Percentiles rank a stretch among this genome's conserved stretches.
phyloP scores from a whole-genome alignment of 2,797 vertebrate species.

The Sardinella longiceps region DNA sequence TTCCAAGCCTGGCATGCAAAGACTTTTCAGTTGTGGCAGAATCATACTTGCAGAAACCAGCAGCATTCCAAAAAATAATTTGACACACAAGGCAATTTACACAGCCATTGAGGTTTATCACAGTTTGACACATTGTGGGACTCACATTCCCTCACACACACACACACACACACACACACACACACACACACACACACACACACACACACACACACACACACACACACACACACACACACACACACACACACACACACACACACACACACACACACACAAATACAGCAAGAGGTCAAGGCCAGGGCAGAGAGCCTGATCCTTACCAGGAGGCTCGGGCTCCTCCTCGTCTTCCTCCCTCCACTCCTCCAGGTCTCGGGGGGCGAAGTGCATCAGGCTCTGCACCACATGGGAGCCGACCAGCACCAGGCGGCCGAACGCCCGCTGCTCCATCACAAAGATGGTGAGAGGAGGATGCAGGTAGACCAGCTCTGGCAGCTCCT shows the following conservation, averaged over 20 bases:
- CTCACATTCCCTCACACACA: neutral
- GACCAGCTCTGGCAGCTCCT: conserved; percentile 90
- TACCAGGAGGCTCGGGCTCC: conserved; percentile 58
- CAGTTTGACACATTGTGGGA: neutral
- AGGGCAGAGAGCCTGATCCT: conserved; percentile 31
- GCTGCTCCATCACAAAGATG: conserved; percentile 87
- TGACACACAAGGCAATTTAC: neutral
- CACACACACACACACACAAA: neutral
- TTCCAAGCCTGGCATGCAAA: neutral
- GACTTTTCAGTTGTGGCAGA: neutral
- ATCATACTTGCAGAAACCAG: neutral
- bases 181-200: neutral
- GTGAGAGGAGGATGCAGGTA: conserved; percentile 93
- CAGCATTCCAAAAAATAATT: neutral
- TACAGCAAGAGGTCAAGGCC: neutral
- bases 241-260: too few relatives aligned
- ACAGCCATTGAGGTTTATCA: neutral
- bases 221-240: too few relatives aligned
- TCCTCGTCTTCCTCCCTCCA: conserved; percentile 76
- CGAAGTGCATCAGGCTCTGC: conserved; percentile 84
- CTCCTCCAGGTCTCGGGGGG: conserved; percentile 72
- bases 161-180: neutral
- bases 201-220: too few relatives aligned
- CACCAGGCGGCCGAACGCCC: conserved; percentile 85
- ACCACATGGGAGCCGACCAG: conserved; percentile 88